phyloP scores from a whole-genome alignment of 2,797 vertebrate genomes.

The Lophotriccus pileatus region DNA sequence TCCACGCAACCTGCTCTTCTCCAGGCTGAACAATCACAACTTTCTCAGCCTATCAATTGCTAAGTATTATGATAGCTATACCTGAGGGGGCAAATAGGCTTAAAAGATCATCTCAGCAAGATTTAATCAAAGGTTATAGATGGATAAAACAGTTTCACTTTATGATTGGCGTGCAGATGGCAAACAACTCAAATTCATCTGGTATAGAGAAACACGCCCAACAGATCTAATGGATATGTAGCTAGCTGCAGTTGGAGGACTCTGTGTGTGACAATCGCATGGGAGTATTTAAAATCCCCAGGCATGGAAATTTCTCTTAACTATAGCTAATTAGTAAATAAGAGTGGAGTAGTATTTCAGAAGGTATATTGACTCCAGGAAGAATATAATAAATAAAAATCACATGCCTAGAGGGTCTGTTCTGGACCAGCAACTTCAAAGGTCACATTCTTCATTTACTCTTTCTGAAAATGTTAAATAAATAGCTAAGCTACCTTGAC shows the following conservation, averaged over 20 bases:
- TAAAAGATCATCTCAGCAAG: not conserved
- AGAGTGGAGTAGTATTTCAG: not conserved
- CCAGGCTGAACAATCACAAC: not conserved
- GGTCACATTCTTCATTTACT: not conserved
- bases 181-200: not conserved
- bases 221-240: not conserved
- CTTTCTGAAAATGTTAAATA: conserved; percentile 25
- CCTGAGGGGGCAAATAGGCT: not conserved
- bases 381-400: not conserved
- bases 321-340: not conserved
- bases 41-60: not conserved
- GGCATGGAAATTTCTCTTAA: not conserved
- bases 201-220: not conserved
- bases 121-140: not conserved
- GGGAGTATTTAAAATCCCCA: not conserved
- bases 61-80: not conserved
- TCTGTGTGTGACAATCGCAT: not conserved
- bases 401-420: not conserved
- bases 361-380: not conserved
- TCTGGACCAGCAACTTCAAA: not conserved
- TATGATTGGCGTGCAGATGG: not conserved
- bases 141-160: not conserved
- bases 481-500: not conserved
- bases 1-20: not conserved
- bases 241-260: not conserved